Base-by-base conservation (phyloP, 37 sponge, comb jelly and placozoan species). In the Ianthella basta region DNA sequence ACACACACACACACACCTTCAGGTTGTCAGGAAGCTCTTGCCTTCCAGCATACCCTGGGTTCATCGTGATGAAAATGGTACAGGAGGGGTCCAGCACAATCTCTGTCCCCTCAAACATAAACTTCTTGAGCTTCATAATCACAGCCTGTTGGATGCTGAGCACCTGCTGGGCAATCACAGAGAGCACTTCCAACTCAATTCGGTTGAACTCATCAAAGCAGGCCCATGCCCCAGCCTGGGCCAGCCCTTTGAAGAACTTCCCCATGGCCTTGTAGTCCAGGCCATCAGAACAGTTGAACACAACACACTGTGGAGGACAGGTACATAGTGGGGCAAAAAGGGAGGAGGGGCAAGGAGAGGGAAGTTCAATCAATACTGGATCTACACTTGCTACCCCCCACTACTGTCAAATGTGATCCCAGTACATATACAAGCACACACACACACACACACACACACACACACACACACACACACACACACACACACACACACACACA, bases 221-320 rank as follows among this genome's bases (percentile, higher is more conserved):
- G 36, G 99, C 92, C 99, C 99, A 98, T 27, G 99, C 99, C 41
- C 99, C 99, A 67, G 99, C 99, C 85, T 98, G 98, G 18, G 98
- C 98, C 41, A 98, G 88, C 6, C 98, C 98, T 66, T 98, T 96
- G 88, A 98, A 96, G 87, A 98, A 98, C 86, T 98, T 98, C 34
- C 98, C 96, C 98, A 98, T 98, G 25, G 98, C 98, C 80, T 98
- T 96, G 87, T 90, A 98, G 85, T 98, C 98, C 84, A 98, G 91
- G 1, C 98, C 98, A 94, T 98, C 98, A 27, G 98, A 98, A 82
- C 98, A 98, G 91, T 98, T 98, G 93, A 98, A 98, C 74, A 98
- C 98, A 44, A 98, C 98, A 92, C 98, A 98, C 93, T 89, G 78
- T 1, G 10, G 20, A 24, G 78, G 36, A 33, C n/a, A n/a, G n/a